A percentile compares a stretch with the other conserved stretches of the same genome.
phyloP scores from a whole-genome alignment of 2,888 invertebrate genomes.

The Cylloceria caligata region DNA sequence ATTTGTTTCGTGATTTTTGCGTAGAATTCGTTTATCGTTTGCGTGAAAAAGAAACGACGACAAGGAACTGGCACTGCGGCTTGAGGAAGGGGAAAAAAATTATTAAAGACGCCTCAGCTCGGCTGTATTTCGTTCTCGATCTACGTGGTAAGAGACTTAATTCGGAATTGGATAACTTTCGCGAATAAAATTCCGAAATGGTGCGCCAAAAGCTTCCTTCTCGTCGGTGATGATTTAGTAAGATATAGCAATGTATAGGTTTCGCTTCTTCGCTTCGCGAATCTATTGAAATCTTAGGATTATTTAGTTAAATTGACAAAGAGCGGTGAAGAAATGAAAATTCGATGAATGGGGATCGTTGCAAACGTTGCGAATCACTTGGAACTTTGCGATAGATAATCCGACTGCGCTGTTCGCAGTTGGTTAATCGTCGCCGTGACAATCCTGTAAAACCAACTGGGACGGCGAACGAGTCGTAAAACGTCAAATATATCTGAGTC shows the following conservation, averaged over 20 bases:
- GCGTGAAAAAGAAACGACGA: slow-evolving; percentile 22
- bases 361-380: slow-evolving; percentile 5
- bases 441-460: slow-evolving; percentile 59
- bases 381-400: slow-evolving; percentile 2
- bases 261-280: slow-evolving; percentile 6
- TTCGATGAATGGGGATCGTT: slow-evolving; percentile 21
- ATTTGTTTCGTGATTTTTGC: slow-evolving; percentile 52
- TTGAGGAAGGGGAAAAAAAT: not conserved
- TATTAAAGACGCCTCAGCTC: slow-evolving; percentile 20
- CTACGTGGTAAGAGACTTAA: not conserved
- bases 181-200: slow-evolving; percentile 6
- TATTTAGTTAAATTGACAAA: slow-evolving; percentile 56
- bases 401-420: slow-evolving; percentile 44
- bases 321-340: not conserved
- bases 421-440: slow-evolving; percentile 51
- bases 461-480: slow-evolving; percentile 32
- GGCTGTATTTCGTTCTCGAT: slow-evolving; percentile 14
- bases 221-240: slow-evolving; percentile 12
- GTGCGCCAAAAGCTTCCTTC: slow-evolving; percentile 16
- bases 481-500: slow-evolving; percentile 43
- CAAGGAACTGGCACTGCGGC: slow-evolving; percentile 9
- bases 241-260: not conserved
- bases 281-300: slow-evolving; percentile 38
- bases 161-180: not conserved
- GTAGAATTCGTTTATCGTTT: slow-evolving; percentile 26